Conservation (phyloP, 1,140 invertebrate genomes). For the Zaprionus vittiger region DNA sequence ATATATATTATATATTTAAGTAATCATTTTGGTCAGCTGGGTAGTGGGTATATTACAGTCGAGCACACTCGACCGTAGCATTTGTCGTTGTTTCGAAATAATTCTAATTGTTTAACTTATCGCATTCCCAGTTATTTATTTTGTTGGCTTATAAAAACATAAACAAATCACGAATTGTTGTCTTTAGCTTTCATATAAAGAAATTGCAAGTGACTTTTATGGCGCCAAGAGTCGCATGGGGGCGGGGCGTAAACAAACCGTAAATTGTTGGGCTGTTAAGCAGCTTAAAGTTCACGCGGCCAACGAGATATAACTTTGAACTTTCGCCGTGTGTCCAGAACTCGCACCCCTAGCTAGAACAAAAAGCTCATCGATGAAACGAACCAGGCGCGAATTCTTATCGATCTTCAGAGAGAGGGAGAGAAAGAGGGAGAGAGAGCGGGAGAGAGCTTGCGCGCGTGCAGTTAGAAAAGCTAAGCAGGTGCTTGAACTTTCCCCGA, state of each 20-base stretch:
- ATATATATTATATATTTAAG: no score
- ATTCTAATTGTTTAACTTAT: neutral
- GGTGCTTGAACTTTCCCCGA: conserved; percentile 62
- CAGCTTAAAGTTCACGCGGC: conserved; percentile 10
- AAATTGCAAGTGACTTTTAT: neutral
- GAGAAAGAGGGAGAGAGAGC: neutral
- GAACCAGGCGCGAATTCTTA: conserved; percentile 46
- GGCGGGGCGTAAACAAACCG: neutral
- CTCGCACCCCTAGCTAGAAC: conserved; percentile 12
- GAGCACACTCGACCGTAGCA: no score
- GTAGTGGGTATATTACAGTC: no score
- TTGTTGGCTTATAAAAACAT: neutral
- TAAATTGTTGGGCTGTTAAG: neutral
- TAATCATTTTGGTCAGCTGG: no score
- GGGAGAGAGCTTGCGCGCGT: conserved; percentile 6
- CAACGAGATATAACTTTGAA: conserved; percentile 52
- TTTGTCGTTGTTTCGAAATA: neutral
- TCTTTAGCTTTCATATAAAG: neutral
- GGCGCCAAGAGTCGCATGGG: neutral
- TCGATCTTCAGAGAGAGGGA: neutral
- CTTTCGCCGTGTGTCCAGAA: conserved; percentile 36
- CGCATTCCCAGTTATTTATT: neutral
- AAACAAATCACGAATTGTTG: neutral
- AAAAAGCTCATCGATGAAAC: conserved; percentile 69
- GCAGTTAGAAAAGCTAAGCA: conserved; percentile 42